Evolutionary conservation across 2,113 vertebrate genomes (phyloP), one percentile per base, ranked within the genome.

Genomic region (Chionomys nivalis): DNA sequence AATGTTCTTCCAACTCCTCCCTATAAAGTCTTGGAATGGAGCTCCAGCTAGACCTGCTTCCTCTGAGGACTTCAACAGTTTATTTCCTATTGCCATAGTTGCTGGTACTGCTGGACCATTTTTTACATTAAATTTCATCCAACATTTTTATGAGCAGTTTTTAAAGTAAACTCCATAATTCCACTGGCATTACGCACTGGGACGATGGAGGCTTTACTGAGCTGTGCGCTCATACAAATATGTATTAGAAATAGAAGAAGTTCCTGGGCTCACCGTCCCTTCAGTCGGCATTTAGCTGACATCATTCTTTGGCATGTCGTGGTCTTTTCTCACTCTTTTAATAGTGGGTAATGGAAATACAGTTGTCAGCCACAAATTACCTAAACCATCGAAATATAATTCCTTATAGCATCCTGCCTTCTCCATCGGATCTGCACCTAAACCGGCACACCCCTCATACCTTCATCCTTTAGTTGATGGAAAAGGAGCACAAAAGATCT

Each of bases 301-400:
- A 94, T 97, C 97, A 97, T 89, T 79, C 58, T 83, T 94, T 97
- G 97, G 97, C 97, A 97, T 92, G 82, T 55, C 90, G 42, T 52
- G 81, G 90, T 96, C 87, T 98, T 96, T 89, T 94, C 96, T 91
- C 95, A 96, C 91, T 96, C 91, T 82, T 94, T 92, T 76, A 96
- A 95, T 93, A 94, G 63, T 1, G 65, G 87, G 96, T 97, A 97
- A 97, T 95, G 96, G 92, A 98, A 98, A 97, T 83, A 83, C 28
- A 94, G 93, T 96, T 97, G 94, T 95, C 95, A 97, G 89, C 94
- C 89, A 96, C 95, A 95, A 96, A 95, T 95, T 89, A 96, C 93
- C 92, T 90, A 95, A 87, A 86, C 73, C 33, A 55, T 47, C 75
- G 21, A 72, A 97, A 97, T 94, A 44, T 47, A 85, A 89, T 77